Evolutionary conservation across 64 coral and sea anemone genomes (phyloP).

Genomic region (Montipora capricornis): DNA sequence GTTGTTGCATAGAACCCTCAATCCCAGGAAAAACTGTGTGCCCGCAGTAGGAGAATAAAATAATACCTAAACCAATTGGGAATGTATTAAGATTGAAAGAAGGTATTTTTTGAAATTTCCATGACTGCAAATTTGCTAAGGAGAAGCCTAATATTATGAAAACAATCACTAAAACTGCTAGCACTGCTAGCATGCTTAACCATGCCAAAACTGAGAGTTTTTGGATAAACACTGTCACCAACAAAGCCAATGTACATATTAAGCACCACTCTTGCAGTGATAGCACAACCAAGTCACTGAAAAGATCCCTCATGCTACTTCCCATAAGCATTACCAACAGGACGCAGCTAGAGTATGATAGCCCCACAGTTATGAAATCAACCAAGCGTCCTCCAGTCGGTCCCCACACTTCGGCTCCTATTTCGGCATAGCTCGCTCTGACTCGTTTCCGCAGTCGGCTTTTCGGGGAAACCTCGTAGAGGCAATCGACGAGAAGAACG

Average conservation of each 20-base stretch:
- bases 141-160: constrained; percentile 68
- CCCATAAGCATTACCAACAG: constrained; percentile 69
- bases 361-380: constrained; percentile 61
- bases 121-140: constrained; percentile 37
- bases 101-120: constrained; percentile 52
- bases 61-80: constrained; percentile 74
- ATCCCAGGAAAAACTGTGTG: constrained; percentile 87
- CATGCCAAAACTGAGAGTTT: constrained; percentile 72
- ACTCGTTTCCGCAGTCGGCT: constrained; percentile 74
- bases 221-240: constrained; percentile 72
- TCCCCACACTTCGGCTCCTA: constrained; percentile 74
- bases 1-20: constrained; percentile 76
- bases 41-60: constrained; percentile 79
- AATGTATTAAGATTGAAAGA: constrained; percentile 55
- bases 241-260: constrained; percentile 47
- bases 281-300: constrained; percentile 16
- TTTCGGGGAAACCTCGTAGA: constrained; percentile 79
- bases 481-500: constrained; percentile 65
- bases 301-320: constrained; percentile 34
- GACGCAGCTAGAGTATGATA: constrained; percentile 51
- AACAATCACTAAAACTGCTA: constrained; percentile 62
- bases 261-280: constrained; percentile 64
- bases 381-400: constrained; percentile 73
- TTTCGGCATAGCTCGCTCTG: constrained; percentile 79
- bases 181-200: constrained; percentile 82